phyloP scores from a whole-genome alignment of 2,888 invertebrate genomes.

The Mesochorus sp. region DNA sequence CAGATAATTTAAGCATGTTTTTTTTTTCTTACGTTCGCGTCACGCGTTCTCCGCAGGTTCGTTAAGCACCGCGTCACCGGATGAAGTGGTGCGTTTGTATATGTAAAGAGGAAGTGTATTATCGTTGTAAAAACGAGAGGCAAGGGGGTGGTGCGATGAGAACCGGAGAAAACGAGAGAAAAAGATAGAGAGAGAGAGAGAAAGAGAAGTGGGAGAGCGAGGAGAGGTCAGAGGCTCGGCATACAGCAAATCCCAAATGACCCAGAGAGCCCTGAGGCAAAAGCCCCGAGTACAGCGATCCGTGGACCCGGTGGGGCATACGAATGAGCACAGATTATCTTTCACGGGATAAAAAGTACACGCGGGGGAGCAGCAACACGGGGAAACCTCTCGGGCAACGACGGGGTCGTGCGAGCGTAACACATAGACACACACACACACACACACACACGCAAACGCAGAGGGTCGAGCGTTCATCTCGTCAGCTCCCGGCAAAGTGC shows the following conservation, averaged over 20 bases:
- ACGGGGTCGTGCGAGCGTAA: not conserved
- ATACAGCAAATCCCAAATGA: constrained; percentile 56
- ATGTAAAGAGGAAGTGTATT: no score
- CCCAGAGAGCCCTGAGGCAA: constrained; percentile 48
- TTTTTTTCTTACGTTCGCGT: not conserved
- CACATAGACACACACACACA: constrained; percentile 28
- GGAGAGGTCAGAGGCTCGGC: constrained; percentile 19
- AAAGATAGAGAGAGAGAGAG: not conserved
- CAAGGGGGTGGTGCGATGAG: constrained; percentile 19
- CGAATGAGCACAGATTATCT: constrained; percentile 61
- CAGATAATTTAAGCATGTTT: no score
- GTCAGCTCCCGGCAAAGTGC: constrained; percentile 25
- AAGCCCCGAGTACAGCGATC: constrained; percentile 12
- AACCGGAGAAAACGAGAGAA: not conserved
- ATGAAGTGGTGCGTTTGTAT: not conserved
- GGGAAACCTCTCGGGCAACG: not conserved
- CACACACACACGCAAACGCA: no score
- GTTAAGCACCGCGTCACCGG: constrained; percentile 21
- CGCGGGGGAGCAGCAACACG: constrained; percentile 43
- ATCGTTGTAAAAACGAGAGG: constrained; percentile 31
- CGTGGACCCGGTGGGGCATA: constrained; percentile 52
- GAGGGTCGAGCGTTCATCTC: constrained; percentile 33
- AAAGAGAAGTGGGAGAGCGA: not conserved
- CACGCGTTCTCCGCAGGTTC: not conserved
- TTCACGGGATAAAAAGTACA: constrained; percentile 50